A percentile compares a stretch with the other conserved stretches of the same genome.
Conservation (phyloP, 2,797 vertebrate genomes). For the Notamacropus eugenii region DNA sequence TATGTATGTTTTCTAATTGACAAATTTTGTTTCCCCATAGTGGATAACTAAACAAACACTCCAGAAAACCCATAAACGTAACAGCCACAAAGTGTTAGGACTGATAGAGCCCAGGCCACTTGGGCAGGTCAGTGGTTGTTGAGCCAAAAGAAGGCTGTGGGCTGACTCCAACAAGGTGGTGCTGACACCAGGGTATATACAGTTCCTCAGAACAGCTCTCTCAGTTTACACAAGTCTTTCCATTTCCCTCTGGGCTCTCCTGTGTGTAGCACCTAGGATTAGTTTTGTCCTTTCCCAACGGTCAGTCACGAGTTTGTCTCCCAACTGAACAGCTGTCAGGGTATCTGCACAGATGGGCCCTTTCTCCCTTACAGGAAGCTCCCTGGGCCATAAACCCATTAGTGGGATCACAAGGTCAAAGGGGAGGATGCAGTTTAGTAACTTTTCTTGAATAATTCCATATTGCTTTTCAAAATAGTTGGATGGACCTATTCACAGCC, state of each 20-base stretch:
- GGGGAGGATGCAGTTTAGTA: neutral
- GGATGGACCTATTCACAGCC: neutral
- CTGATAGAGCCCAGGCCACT: neutral
- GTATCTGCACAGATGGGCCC: neutral
- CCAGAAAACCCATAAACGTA: neutral
- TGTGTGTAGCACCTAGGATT: neutral
- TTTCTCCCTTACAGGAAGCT: neutral
- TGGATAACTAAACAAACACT: neutral
- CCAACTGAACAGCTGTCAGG: neutral
- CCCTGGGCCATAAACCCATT: neutral
- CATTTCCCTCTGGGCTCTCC: neutral
- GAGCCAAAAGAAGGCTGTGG: neutral
- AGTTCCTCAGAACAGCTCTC: neutral
- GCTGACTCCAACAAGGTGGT: neutral
- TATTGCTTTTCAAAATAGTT: neutral
- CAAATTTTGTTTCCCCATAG: neutral
- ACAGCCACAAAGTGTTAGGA: neutral
- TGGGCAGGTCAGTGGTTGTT: neutral
- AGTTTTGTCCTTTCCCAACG: neutral
- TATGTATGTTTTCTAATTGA: neutral
- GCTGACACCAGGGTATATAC: neutral
- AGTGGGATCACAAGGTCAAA: neutral
- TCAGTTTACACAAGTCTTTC: neutral
- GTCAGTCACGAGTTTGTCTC: neutral
- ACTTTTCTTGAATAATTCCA: neutral